phyloP scores from a whole-genome alignment of 2,797 vertebrate species.

The Acrocephalus scirpaceus region DNA sequence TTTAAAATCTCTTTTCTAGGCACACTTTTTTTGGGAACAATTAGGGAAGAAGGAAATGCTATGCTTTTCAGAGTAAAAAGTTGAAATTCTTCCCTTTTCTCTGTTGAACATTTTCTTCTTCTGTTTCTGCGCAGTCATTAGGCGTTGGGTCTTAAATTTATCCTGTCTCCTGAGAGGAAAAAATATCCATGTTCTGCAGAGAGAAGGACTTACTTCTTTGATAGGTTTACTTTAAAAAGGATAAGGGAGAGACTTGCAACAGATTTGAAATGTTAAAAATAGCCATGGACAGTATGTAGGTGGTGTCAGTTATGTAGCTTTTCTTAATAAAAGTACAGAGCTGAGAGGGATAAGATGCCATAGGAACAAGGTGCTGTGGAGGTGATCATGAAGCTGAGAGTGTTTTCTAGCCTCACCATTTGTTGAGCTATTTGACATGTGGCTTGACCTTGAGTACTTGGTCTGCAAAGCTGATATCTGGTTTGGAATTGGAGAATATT shows the following conservation, averaged over 20 bases:
- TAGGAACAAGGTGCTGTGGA: not conserved
- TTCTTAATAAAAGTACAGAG: not conserved
- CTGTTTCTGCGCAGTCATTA: not conserved
- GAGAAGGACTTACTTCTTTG: not conserved
- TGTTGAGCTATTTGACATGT: not conserved
- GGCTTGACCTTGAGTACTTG: not conserved
- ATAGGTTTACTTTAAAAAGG: not conserved
- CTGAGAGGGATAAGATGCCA: not conserved
- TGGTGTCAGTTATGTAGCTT: not conserved
- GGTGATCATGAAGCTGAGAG: not conserved
- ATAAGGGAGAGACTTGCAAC: not conserved
- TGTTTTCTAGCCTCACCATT: not conserved
- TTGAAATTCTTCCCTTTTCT: not conserved
- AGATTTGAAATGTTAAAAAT: not conserved
- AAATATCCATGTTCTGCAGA: not conserved
- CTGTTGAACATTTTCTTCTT: not conserved
- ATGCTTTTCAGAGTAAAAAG: not conserved
- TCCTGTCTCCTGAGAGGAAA: not conserved
- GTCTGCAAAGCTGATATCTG: not conserved
- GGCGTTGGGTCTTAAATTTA: not conserved
- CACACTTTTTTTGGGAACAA: not conserved
- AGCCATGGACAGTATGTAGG: not conserved
- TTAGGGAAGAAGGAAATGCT: not conserved
- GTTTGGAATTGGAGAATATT: not conserved
- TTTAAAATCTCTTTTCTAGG: not conserved